Evolutionary conservation across 2,888 invertebrate species (phyloP).

Genomic region (Meteorus colon): DNA sequence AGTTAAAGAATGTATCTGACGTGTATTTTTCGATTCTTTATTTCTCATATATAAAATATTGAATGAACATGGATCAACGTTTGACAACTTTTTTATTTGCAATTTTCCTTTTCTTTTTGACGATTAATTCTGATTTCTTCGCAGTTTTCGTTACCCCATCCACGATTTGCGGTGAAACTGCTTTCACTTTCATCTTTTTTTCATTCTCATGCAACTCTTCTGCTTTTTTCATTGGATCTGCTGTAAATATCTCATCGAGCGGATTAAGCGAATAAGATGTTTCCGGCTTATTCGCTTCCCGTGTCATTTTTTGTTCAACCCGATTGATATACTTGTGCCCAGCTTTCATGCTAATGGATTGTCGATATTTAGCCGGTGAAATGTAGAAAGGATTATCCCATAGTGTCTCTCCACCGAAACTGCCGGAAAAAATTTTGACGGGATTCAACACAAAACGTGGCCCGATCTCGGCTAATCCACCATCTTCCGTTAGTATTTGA

Average conservation of each 20-base stretch:
- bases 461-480: constrained; percentile 95
- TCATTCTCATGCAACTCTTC: constrained; percentile 1
- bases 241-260: constrained; percentile 83
- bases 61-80: no score
- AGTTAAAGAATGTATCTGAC: no score
- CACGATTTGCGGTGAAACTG: neutral
- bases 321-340: constrained; percentile 86
- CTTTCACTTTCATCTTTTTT: neutral
- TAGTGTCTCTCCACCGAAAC: constrained; percentile 92
- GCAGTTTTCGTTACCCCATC: no score
- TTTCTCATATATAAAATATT: no score
- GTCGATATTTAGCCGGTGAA: constrained; percentile 90
- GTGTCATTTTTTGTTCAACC: constrained; percentile 85
- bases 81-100: neutral
- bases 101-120: neutral
- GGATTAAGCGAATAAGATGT: constrained; percentile 84
- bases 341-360: constrained; percentile 80
- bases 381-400: constrained; percentile 96
- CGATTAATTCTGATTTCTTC: neutral
- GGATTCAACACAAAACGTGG: constrained; percentile 90
- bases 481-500: constrained; percentile 97
- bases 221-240: constrained; percentile 15
- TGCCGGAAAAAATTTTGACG: constrained; percentile 95
- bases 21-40: no score
- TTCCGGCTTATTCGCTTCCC: constrained; percentile 83